Percentiles rank a stretch among this genome's conserved stretches.
These are phyloP conservation scores for Sceliomorpha sp. DNA, from an alignment of 2,888 invertebrate species.

Conservation along the genomic window DNA sequence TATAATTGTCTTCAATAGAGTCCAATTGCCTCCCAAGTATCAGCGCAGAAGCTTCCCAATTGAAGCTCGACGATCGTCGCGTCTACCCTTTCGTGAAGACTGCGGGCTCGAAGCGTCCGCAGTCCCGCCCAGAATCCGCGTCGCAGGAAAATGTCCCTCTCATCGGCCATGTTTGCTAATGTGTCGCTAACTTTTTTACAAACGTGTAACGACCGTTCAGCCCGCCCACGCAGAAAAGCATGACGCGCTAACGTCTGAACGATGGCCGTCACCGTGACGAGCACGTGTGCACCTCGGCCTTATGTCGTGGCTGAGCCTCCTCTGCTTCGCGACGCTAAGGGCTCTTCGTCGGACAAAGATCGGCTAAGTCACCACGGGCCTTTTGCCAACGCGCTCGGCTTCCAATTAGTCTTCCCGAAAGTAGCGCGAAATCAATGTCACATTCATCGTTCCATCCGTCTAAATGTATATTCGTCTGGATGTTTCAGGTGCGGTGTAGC, in stretches of 20 bases:
- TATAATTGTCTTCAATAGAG: constrained; percentile 7
- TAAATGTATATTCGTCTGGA: constrained; percentile 26
- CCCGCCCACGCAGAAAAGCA: constrained; percentile 75
- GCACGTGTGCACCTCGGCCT: constrained; percentile 77
- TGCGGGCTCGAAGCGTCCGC: constrained; percentile 7
- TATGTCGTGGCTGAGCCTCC: constrained; percentile 73
- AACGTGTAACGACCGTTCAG: constrained; percentile 67
- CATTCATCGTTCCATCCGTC: constrained; percentile 10
- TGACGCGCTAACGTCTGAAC: constrained; percentile 72
- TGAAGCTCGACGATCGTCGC: constrained; percentile 33
- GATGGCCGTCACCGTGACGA: constrained; percentile 79
- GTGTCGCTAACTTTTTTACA: constrained; percentile 39
- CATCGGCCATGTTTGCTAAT: constrained; percentile 48
- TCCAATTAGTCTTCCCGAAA: constrained; percentile 45
- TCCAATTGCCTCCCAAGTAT: constrained; percentile 45
- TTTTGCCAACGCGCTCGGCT: constrained; percentile 8
- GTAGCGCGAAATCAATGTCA: constrained; percentile 10
- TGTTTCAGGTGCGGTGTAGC: constrained; percentile 79
- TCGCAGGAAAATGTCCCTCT: constrained; percentile 9
- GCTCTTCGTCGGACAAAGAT: constrained; percentile 59
- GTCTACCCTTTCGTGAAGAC: constrained; percentile 15
- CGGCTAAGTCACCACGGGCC: constrained; percentile 27
- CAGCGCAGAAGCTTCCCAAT: constrained; percentile 26
- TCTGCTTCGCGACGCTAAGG: constrained; percentile 54
- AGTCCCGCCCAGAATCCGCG: constrained; percentile 9